Evolutionary conservation across 2,888 invertebrate species (phyloP), one percentile per base, ranked within the genome.

Genomic region (Emmelina monodactyla): DNA sequence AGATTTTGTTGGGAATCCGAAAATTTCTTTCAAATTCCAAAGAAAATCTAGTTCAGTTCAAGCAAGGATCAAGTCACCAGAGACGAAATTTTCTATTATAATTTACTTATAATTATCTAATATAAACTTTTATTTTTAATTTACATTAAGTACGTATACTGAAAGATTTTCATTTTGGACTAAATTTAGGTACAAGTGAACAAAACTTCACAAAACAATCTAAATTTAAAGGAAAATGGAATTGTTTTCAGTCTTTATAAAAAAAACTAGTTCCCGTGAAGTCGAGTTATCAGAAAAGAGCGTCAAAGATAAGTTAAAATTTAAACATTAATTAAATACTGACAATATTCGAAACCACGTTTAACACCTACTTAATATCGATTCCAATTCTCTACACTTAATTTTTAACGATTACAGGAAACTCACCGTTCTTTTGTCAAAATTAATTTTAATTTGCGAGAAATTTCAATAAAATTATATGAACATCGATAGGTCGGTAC

Each of bases 141-240:
- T 78, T 78, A 78, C 69, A 78, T 76, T 79, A 79, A 79, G 79
- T 79, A 79, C 79, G 79, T 79, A 79, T 79, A 79, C 79, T 67
- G 79, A 79, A 76, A 75, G 62, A 73, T 69, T 76, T 73, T 66
- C 71, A 69, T 56, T 58, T 71, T 72, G 72, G 70, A 73, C 72
- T 73, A 71, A 51, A 68, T 65, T 66, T 62, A 72, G 67, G 64
- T 71, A 71, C 71, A 55, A 64, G 63, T 58, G 63, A 64, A 60
- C 54, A 48, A n/a, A n/a, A 54, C 50, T 55, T 51, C 62, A 62
- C 58, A 53, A 58, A 61, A 53, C 48, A 50, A 51, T 50, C 51
- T 50, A 47, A 50, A 61, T 63, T 44, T 47, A 67, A 73, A 68
- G 58, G 66, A 72, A 75, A 66, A 68, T 72, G 73, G 76, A 72